These are phyloP conservation scores for Zaprionus davidi DNA, from an alignment of 1,140 invertebrate species.

Conservation along the genomic window DNA sequence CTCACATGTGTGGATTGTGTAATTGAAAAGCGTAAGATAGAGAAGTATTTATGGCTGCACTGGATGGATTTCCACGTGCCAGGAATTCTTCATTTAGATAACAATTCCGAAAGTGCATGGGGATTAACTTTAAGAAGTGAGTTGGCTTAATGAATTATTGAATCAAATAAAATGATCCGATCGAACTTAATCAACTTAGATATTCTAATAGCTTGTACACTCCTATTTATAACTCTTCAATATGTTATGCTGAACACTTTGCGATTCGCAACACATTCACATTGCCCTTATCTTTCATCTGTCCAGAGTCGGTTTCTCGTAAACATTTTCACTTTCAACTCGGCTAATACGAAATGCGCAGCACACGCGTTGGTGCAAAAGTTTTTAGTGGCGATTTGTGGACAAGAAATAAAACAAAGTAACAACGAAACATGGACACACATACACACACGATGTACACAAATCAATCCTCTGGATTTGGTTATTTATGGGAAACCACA, in stretches of 20 bases:
- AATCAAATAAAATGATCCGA: no score
- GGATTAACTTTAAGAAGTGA: not conserved
- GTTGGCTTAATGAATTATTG: no score
- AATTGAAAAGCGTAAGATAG: constrained; percentile 42
- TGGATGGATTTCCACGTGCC: constrained; percentile 10
- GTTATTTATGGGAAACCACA: constrained; percentile 59
- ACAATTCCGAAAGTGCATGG: not conserved
- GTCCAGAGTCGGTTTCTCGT: not conserved
- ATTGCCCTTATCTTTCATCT: constrained; percentile 47
- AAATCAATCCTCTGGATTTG: constrained; percentile 59
- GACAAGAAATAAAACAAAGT: constrained; percentile 24
- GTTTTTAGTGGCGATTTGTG: constrained; percentile 39
- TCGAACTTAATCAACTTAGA: no score
- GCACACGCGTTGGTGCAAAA: constrained; percentile 52
- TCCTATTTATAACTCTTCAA: not conserved
- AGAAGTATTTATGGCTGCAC: constrained; percentile 29
- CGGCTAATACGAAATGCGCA: constrained; percentile 56
- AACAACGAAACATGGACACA: not conserved
- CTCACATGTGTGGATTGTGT: constrained; percentile 20
- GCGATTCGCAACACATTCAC: constrained; percentile 57
- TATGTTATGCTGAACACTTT: constrained; percentile 19
- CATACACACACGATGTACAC: not conserved
- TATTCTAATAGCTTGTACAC: not conserved
- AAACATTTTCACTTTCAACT: constrained; percentile 65
- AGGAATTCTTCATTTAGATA: not conserved